phyloP scores from a whole-genome alignment of 1,140 invertebrate species.

The Saxidomus purpurata region DNA sequence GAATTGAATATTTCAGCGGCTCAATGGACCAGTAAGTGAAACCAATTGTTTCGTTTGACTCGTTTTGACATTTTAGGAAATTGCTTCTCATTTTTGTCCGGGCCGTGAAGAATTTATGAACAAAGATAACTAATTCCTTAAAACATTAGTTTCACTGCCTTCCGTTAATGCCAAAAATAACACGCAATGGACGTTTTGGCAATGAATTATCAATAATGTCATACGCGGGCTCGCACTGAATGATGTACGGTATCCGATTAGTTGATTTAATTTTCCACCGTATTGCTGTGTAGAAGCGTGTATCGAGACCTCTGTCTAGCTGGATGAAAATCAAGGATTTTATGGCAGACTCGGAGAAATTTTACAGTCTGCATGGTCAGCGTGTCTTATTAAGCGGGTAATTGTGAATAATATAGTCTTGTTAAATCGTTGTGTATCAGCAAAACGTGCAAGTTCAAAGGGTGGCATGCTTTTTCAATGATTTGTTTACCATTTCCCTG shows the following conservation, averaged over 20 bases:
- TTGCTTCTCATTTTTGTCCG: conserved; percentile 56
- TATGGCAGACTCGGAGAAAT: background rate
- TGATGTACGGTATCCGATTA: conserved; percentile 43
- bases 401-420: background rate
- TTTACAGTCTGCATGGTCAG: background rate
- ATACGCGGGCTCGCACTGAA: background rate
- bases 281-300: conserved; percentile 12
- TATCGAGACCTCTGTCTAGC: conserved; percentile 8
- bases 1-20: conserved; percentile 65
- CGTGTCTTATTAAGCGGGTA: background rate
- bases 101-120: conserved; percentile 64
- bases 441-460: no score
- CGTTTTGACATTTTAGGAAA: conserved; percentile 65
- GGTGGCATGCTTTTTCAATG: no score
- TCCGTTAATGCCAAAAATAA: conserved; percentile 48
- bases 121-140: conserved; percentile 51
- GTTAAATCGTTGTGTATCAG: no score
- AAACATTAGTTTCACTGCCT: conserved; percentile 47
- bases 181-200: conserved; percentile 29
- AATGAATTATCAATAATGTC: conserved; percentile 67
- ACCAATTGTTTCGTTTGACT: conserved; percentile 68
- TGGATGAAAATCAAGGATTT: background rate
- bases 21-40: conserved; percentile 53
- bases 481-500: no score
- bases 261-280: conserved; percentile 66